These are phyloP conservation scores for Scartelaos histophorus DNA, from an alignment of 2,113 vertebrate genomes.

Conservation along the genomic window DNA sequence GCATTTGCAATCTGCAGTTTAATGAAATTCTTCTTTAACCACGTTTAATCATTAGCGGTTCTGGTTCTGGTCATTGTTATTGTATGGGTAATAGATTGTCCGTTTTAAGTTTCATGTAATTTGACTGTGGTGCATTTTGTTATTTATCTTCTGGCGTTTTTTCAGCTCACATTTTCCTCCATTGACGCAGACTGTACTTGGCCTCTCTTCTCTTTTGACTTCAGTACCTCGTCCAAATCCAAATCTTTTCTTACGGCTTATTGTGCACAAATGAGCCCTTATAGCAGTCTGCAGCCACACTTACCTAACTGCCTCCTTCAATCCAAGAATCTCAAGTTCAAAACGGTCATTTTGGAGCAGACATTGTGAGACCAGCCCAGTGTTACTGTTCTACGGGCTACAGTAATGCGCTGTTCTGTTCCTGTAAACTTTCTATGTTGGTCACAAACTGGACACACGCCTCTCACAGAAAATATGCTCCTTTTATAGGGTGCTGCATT, in stretches of 20 bases:
- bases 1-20: neutral
- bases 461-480: constrained; percentile 53
- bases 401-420: constrained; percentile 55
- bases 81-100: neutral
- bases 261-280: constrained; percentile 12
- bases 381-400: constrained; percentile 40
- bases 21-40: neutral
- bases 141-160: neutral
- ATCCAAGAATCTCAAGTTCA: constrained; percentile 30
- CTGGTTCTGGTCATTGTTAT: neutral
- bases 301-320: constrained; percentile 41
- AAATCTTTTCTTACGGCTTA: constrained; percentile 2
- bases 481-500: constrained; percentile 57
- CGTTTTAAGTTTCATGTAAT: neutral
- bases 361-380: constrained; percentile 46
- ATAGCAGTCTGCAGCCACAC: constrained; percentile 26
- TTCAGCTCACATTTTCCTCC: neutral
- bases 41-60: neutral
- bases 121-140: neutral
- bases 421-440: constrained; percentile 68
- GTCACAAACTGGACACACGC: constrained; percentile 61
- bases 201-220: neutral
- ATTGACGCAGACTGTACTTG: neutral
- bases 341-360: constrained; percentile 49
- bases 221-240: constrained; percentile 9